Base-by-base conservation (phyloP, 2,888 invertebrate genomes). In the Aphodius granarius region DNA sequence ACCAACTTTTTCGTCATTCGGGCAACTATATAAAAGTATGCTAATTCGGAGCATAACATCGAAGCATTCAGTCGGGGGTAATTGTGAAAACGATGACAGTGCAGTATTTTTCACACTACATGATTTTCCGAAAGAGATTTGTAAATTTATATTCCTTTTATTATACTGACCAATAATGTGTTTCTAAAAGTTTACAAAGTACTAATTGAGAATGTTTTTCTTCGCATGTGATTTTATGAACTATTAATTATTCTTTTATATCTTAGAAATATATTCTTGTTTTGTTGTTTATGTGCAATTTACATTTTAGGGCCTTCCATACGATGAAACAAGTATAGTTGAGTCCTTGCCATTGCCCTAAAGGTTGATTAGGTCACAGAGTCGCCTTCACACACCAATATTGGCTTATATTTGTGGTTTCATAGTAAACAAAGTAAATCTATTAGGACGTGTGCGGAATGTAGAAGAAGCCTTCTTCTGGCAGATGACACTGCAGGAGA, bases 131-230 rank as follows among this genome's bases (percentile, higher is more conserved):
- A 4, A 23, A 4, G 23, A 23, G 23, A 9, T 23, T 23, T 23
- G 23, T 23, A 23, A 23, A 23, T 23, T 23, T 23, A 23, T 23
- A 23, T 23, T 23, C 4, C 9, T 4, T 23, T 23, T 23, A 23
- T 23, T 23, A 23, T 23, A 23, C 23, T 23, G 5, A 23, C 23
- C 23, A 5, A 23, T 23, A 23, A 23, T 23, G 23, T 23, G 23
- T 23, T 23, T 22, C 62, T 62, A 9, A 62, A 66, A 22, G 23
- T n/a, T 22, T 23, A 20, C 3, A 62, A 66, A 22, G 23, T n/a
- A 64, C 18, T 18, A 75, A 75, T 78, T 79, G 63, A 77, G 76
- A 9, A 72, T 78, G 43, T 76, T 78, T 73, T 77, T 71, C 3
- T 64, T 72, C 23, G 75, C 76, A 73, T 66, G 16, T 21, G 5